Conservation (phyloP, 1,140 invertebrate genomes). For the Monochamus saltuarius region DNA sequence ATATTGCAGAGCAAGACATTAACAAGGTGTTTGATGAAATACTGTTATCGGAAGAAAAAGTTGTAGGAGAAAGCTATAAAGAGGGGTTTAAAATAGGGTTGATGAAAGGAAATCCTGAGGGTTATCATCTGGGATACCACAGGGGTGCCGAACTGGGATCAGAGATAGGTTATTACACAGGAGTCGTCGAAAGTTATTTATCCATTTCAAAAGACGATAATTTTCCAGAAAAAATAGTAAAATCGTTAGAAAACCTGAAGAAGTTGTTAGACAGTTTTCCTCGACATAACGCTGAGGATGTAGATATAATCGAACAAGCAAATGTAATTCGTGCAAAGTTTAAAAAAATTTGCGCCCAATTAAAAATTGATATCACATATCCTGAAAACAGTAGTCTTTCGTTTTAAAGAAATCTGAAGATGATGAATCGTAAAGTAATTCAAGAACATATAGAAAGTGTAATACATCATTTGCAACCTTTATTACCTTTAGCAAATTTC, state of each 20-base stretch:
- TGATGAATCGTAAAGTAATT: constrained; percentile 19
- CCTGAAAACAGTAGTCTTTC: constrained; percentile 57
- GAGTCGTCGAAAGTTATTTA: constrained; percentile 52
- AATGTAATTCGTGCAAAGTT: constrained; percentile 67
- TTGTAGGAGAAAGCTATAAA: constrained; percentile 58
- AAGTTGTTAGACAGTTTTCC: constrained; percentile 66
- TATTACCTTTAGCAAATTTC: constrained; percentile 67
- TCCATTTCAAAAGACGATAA: constrained; percentile 31
- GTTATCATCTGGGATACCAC: constrained; percentile 65
- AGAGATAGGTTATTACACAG: constrained; percentile 63
- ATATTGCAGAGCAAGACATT: constrained; percentile 53
- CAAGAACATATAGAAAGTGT: constrained; percentile 57
- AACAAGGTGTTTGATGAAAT: constrained; percentile 66
- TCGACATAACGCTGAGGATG: constrained; percentile 60
- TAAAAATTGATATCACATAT: constrained; percentile 59
- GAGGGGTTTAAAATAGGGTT: constrained; percentile 60
- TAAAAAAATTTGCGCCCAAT: constrained; percentile 65
- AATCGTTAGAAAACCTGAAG: constrained; percentile 58
- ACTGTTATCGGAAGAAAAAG: constrained; percentile 60
- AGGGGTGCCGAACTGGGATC: constrained; percentile 64
- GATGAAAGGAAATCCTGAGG: constrained; percentile 61
- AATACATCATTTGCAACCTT: constrained; percentile 59
- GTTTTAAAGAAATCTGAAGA: constrained; percentile 50
- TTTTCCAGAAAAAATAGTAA: constrained; percentile 55
- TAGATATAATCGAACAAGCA: constrained; percentile 62